A percentile compares a stretch with the other conserved stretches of the same genome.
These are phyloP conservation scores for Brachirus orientalis DNA, from an alignment of 2,113 vertebrate species.

Conservation along the genomic window DNA sequence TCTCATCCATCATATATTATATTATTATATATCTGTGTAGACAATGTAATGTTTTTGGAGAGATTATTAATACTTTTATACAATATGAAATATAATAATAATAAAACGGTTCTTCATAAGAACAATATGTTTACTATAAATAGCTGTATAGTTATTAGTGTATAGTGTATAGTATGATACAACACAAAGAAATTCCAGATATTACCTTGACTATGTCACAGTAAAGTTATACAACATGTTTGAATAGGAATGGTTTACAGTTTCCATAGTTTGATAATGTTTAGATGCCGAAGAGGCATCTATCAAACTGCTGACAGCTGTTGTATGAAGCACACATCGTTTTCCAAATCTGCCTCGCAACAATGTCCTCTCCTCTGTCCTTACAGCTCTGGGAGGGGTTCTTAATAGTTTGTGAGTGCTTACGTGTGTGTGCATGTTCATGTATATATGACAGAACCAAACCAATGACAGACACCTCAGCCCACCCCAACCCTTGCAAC, in stretches of 20 bases:
- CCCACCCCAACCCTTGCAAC: constrained; percentile 57
- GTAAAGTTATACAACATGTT: background rate
- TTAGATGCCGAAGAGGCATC: constrained; percentile 46
- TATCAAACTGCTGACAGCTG: constrained; percentile 69
- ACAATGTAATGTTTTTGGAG: background rate
- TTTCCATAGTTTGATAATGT: constrained; percentile 45
- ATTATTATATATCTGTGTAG: background rate
- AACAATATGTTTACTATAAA: too few species aligned
- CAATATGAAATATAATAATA: background rate
- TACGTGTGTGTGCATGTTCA: constrained; percentile 45
- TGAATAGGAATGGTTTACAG: constrained; percentile 1
- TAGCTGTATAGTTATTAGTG: too few species aligned
- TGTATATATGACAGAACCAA: constrained; percentile 68
- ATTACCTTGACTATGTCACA: background rate
- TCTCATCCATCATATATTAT: constrained; percentile 15
- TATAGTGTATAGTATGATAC: too few species aligned
- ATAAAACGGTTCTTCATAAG: background rate
- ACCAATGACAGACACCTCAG: constrained; percentile 69
- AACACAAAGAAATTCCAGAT: background rate
- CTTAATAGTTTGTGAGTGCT: constrained; percentile 55
- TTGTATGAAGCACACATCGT: constrained; percentile 71
- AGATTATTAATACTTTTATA: background rate
- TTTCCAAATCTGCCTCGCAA: constrained; percentile 77
- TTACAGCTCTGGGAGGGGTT: constrained; percentile 63
- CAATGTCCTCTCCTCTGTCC: constrained; percentile 70